Conservation (phyloP, 2,888 invertebrate genomes). For the Agrilus cyanescens region DNA sequence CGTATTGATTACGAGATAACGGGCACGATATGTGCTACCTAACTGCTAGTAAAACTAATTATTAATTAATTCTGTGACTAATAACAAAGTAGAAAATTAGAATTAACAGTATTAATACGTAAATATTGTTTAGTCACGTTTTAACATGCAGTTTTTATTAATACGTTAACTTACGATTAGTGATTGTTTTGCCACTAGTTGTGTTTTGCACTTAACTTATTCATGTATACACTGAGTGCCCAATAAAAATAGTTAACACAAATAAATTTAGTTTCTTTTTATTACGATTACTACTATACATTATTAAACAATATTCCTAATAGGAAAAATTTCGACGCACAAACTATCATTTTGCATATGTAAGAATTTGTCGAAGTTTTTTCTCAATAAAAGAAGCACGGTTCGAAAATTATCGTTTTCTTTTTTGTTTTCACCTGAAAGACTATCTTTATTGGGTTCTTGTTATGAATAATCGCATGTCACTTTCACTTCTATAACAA, state of each 20-base stretch:
- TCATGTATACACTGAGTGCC: constrained; percentile 29
- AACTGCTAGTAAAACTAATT: too few relatives aligned
- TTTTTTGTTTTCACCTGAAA: constrained; percentile 17
- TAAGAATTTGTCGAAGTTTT: neutral
- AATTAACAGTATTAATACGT: too few relatives aligned
- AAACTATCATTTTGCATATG: neutral
- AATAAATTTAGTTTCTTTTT: constrained; percentile 29
- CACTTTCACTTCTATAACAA: too few relatives aligned
- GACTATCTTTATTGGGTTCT: too few relatives aligned
- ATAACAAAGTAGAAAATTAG: too few relatives aligned
- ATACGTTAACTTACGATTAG: too few relatives aligned
- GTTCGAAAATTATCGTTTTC: constrained; percentile 27
- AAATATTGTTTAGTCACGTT: too few relatives aligned
- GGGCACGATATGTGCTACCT: too few relatives aligned
- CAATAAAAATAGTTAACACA: constrained; percentile 35
- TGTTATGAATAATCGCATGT: too few relatives aligned
- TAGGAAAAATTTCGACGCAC: neutral
- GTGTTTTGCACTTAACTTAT: constrained; percentile 14
- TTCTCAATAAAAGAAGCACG: constrained; percentile 31
- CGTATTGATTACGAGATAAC: too few relatives aligned
- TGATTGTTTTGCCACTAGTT: constrained; percentile 15
- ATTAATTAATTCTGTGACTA: too few relatives aligned
- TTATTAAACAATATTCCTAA: neutral
- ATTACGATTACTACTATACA: constrained; percentile 4
- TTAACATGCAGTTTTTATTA: too few relatives aligned